Conservation (phyloP, 2,797 vertebrate genomes). For the Hipposideros larvatus region DNA sequence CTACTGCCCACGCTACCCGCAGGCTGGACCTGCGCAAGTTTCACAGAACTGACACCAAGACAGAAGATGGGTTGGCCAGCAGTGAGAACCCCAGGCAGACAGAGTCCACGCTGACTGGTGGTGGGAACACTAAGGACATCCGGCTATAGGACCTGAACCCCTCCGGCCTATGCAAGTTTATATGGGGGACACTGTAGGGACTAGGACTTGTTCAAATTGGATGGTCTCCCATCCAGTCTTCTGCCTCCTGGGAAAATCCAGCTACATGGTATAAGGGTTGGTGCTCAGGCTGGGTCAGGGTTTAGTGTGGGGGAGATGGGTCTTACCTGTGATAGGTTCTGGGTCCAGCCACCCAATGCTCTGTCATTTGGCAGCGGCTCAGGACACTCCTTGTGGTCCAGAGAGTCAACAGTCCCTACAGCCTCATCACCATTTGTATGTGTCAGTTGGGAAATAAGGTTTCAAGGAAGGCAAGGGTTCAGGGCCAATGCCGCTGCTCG, state of each 20-base stretch:
- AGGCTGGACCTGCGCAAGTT: conserved; percentile 69
- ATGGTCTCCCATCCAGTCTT: background rate
- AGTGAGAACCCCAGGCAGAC: conserved; percentile 48
- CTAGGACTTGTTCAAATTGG: background rate
- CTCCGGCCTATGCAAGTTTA: background rate
- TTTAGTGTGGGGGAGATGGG: background rate
- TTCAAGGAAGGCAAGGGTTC: conserved; percentile 15
- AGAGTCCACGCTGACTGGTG: background rate
- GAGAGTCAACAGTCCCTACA: background rate
- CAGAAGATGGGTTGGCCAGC: background rate
- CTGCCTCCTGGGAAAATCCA: background rate
- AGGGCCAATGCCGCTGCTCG: background rate
- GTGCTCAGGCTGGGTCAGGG: background rate
- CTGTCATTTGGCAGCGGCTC: background rate
- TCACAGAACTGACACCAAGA: background rate
- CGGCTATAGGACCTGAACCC: conserved; percentile 56
- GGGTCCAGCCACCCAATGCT: background rate
- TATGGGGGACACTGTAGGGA: background rate
- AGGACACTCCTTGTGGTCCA: background rate
- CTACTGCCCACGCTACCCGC: background rate
- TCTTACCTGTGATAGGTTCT: background rate
- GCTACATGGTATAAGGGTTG: background rate
- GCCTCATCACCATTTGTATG: background rate
- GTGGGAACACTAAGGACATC: conserved; percentile 65
- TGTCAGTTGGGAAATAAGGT: background rate